phyloP scores from a whole-genome alignment of 2,797 vertebrate genomes.

The Sebastes steindachneri region DNA sequence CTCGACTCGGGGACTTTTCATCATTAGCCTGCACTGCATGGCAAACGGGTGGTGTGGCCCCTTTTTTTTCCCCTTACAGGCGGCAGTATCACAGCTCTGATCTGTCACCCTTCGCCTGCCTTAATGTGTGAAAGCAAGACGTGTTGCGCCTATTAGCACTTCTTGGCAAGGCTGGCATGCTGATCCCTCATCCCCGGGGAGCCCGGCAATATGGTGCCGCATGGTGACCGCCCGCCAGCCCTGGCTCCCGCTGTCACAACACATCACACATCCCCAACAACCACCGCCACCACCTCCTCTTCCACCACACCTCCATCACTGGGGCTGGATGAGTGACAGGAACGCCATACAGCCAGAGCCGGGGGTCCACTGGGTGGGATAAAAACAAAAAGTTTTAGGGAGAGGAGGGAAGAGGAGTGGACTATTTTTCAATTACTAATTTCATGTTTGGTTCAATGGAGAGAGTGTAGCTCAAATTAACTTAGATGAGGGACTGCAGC shows the following conservation, averaged over 20 bases:
- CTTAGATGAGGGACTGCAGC: neutral
- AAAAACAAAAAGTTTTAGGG: conserved; percentile 48
- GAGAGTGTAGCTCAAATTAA: neutral
- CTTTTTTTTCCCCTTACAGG: conserved; percentile 70
- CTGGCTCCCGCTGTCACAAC: conserved; percentile 85
- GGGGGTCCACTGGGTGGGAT: conserved; percentile 28
- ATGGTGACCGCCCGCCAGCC: conserved; percentile 83
- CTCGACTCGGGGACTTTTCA: conserved; percentile 67
- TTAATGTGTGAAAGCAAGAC: conserved; percentile 92
- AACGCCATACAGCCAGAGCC: conserved; percentile 36
- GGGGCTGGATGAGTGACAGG: conserved; percentile 57
- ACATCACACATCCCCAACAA: conserved; percentile 79
- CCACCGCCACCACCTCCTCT: conserved; percentile 59
- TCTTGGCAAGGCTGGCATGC: conserved; percentile 86
- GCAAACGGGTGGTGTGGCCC: conserved; percentile 72
- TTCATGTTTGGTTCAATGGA: neutral
- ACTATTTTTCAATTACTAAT: conserved; percentile 19
- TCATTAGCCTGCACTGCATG: conserved; percentile 77
- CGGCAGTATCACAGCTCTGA: conserved; percentile 89
- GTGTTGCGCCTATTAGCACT: conserved; percentile 93
- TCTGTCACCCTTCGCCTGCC: conserved; percentile 88
- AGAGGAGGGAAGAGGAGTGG: neutral
- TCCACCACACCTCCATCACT: conserved; percentile 69
- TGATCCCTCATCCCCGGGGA: conserved; percentile 86
- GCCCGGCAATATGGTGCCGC: conserved; percentile 87